These are phyloP conservation scores for Drosophila tanythrix DNA, from an alignment of 2,888 invertebrate genomes.

Conservation along the genomic window DNA sequence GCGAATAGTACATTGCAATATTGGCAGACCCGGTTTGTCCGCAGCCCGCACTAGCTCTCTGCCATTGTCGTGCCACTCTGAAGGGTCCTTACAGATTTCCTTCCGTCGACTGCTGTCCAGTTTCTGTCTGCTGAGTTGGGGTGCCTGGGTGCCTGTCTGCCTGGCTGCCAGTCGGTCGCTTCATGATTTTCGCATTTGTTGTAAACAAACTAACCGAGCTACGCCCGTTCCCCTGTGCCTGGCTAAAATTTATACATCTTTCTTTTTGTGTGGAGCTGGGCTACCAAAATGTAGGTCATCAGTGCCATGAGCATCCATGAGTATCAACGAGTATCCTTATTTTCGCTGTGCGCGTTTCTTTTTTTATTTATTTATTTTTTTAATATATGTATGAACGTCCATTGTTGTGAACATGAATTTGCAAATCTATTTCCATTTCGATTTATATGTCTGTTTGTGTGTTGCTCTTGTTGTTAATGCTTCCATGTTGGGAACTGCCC, in stretches of 20 bases:
- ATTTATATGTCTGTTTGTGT: slow-evolving; percentile 45
- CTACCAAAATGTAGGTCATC: slow-evolving; percentile 70
- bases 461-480: slow-evolving; percentile 45
- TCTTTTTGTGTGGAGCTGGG: slow-evolving; percentile 23
- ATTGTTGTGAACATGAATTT: slow-evolving; percentile 75
- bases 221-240: slow-evolving; percentile 12
- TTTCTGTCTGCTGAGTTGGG: slow-evolving; percentile 6
- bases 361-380: slow-evolving; percentile 18
- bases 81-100: slow-evolving; percentile 67
- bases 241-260: slow-evolving; percentile 43
- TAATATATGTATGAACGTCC: slow-evolving; percentile 32
- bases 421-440: slow-evolving; percentile 75
- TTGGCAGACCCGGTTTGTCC: slow-evolving; percentile 62
- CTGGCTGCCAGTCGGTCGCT: slow-evolving; percentile 24
- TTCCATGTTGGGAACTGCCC: slow-evolving; percentile 20
- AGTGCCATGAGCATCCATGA: slow-evolving; percentile 45
- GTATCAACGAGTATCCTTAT: slow-evolving; percentile 43
- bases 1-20: slow-evolving; percentile 62
- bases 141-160: slow-evolving; percentile 8
- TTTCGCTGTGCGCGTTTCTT: slow-evolving; percentile 21
- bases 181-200: slow-evolving; percentile 63
- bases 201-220: slow-evolving; percentile 61
- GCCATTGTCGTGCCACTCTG: slow-evolving; percentile 49
- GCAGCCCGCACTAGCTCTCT: slow-evolving; percentile 29
- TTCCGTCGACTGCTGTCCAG: slow-evolving; percentile 28